Percentiles rank a stretch among this genome's conserved stretches.
phyloP scores from a whole-genome alignment of 1,140 invertebrate species.

The Tenebrio molitor region DNA sequence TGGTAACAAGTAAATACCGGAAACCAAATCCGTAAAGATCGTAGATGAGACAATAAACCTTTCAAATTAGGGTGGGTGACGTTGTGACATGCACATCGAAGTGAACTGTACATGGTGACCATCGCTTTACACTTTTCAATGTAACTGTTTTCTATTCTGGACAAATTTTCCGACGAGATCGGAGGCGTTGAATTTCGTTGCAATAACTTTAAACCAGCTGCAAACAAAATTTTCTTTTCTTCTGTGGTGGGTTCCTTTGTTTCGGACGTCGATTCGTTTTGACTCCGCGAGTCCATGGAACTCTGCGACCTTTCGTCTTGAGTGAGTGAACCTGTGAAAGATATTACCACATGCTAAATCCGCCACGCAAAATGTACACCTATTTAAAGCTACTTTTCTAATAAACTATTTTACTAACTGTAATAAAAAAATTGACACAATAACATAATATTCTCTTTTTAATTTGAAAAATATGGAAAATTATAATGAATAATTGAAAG shows the following conservation, averaged over 20 bases:
- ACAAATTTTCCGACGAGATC: slow-evolving; percentile 52
- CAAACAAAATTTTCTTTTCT: slow-evolving; percentile 61
- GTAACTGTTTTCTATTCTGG: slow-evolving; percentile 61
- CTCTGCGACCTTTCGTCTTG: slow-evolving; percentile 39
- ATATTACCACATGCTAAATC: neutral
- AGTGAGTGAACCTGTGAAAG: slow-evolving; percentile 19
- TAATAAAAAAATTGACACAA: no score
- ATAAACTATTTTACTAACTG: no score
- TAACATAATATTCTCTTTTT: no score
- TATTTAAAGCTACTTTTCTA: neutral
- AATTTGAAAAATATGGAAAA: neutral
- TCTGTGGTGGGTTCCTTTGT: slow-evolving; percentile 16
- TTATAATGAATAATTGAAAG: neutral
- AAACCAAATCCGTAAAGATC: slow-evolving; percentile 60
- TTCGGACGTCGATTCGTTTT: neutral
- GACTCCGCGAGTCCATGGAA: slow-evolving; percentile 24
- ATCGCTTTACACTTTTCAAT: slow-evolving; percentile 63
- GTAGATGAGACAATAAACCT: slow-evolving; percentile 59
- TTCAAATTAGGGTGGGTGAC: slow-evolving; percentile 56
- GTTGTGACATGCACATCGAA: slow-evolving; percentile 61
- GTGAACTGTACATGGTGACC: slow-evolving; percentile 59
- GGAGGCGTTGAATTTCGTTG: slow-evolving; percentile 51
- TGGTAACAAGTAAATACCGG: slow-evolving; percentile 71
- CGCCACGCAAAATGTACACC: neutral
- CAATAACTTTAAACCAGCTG: slow-evolving; percentile 60